Conservation (phyloP, 2,888 invertebrate species). For the Chirona hameri region DNA sequence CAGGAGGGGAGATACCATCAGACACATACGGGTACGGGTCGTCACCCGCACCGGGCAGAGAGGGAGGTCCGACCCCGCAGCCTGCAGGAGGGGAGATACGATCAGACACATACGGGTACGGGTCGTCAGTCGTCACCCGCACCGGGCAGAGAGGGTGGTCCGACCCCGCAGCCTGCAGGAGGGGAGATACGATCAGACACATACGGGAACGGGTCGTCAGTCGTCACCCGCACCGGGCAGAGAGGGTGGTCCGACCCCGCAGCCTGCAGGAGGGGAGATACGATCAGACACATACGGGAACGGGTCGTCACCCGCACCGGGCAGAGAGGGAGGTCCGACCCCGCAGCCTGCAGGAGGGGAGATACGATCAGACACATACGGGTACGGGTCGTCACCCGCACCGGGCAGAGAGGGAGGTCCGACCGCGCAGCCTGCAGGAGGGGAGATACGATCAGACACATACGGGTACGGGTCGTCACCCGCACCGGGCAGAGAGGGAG, state of each 20-base stretch:
- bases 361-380: no score
- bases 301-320: slow-evolving; percentile 64
- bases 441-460: no score
- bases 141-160: slow-evolving; percentile 44
- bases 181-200: no score
- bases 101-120: no score
- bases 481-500: slow-evolving; percentile 48
- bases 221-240: slow-evolving; percentile 52
- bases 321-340: slow-evolving; percentile 41
- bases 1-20: no score
- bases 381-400: slow-evolving; percentile 70
- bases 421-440: not conserved
- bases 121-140: slow-evolving; percentile 69
- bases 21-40: slow-evolving; percentile 80
- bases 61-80: slow-evolving; percentile 35
- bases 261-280: not conserved
- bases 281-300: no score
- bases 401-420: slow-evolving; percentile 44
- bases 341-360: not conserved
- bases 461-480: slow-evolving; percentile 76
- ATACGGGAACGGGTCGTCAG: slow-evolving; percentile 78
- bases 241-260: slow-evolving; percentile 37
- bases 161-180: not conserved
- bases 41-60: slow-evolving; percentile 55
- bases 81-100: not conserved